Evolutionary conservation across 2,797 vertebrate genomes (phyloP), one percentile per base, ranked within the genome.

Genomic region (Denticeps clupeoides): DNA sequence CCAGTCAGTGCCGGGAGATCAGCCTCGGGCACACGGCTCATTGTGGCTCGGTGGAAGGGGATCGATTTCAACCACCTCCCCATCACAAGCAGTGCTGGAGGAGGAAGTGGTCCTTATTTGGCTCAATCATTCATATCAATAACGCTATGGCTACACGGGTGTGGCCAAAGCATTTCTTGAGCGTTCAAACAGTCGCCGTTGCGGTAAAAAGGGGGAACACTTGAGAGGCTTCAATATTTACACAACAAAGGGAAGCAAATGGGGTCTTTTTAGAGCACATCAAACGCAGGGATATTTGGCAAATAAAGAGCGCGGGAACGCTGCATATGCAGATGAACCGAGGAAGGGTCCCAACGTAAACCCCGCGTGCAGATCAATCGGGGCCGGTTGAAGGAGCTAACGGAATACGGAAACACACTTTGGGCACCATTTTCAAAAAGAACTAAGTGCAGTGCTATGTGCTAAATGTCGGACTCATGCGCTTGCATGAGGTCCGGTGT

Each of bases 181-280:
- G 60, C 55, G 65, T 68, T 49, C 53, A 60, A 31, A 27, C 2
- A 7, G 50, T 55, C 52, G 53, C 61, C 41, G 56, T 67, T 48
- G 63, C 37, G 45, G 27, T 58, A 54, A 52, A 60, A n/a, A 35
- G 58, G 9, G 58, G 49, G 53, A 69, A 6, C 27, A 52, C 53
- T 62, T 64, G 41, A 62, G 43, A 63, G 44, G 60, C 55, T 48
- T 51, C 25, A 31, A 26, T 59, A 79, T 81, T 75, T 74, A 65
- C 71, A 80, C 67, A 76, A 75, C 59, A 80, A 74, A 69, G 35
- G 49, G 12, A 4, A 43, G 59, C 23, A 16, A 50, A 50, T 54
- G 22, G 56, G 57, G 43, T 49, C 48, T 59, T 60, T 59, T 53
- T 48, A 53, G 35, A 46, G 38, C 5, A 45, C 35, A 54, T 38